Conservation (phyloP, 2,113 vertebrate species). For the Eurystomus gularis region DNA sequence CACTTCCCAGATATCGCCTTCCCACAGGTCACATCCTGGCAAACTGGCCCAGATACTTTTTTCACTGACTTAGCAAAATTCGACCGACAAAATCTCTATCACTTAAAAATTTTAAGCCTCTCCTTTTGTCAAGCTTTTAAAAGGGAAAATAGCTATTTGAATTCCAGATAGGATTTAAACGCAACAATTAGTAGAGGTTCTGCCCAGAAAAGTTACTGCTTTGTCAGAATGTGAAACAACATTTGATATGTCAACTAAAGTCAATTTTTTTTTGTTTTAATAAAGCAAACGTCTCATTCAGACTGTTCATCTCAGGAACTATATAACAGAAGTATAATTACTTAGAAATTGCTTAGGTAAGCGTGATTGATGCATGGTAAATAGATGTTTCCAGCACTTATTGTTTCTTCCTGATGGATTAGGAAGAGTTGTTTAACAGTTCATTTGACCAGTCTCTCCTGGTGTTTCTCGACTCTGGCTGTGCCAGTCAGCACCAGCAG, state of each 20-base stretch:
- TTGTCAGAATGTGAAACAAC: not conserved
- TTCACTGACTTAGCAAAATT: not conserved
- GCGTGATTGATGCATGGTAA: slow-evolving; percentile 83
- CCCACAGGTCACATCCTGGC: not conserved
- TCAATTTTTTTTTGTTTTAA: slow-evolving; percentile 4
- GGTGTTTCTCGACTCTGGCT: slow-evolving; percentile 70
- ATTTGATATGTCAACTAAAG: not conserved
- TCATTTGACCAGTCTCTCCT: slow-evolving; percentile 83
- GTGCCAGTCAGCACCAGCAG: slow-evolving; percentile 85
- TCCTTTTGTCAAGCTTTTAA: not conserved
- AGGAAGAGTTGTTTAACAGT: slow-evolving; percentile 86
- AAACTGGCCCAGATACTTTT: not conserved
- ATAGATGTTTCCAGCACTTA: slow-evolving; percentile 78
- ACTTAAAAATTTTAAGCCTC: not conserved
- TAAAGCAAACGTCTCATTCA: not conserved
- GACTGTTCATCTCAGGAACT: slow-evolving; percentile 6
- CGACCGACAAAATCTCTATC: not conserved
- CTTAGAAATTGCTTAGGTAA: slow-evolving; percentile 82
- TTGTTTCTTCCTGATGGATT: slow-evolving; percentile 86
- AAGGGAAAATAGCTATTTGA: not conserved
- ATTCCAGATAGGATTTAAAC: slow-evolving; percentile 21
- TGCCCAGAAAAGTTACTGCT: not conserved
- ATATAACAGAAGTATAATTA: slow-evolving; percentile 73
- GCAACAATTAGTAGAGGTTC: slow-evolving; percentile 16
- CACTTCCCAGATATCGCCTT: not conserved